Evolutionary conservation across 37 sponge, comb jelly and placozoan genomes (phyloP), one percentile per base, ranked within the genome.

Genomic region (Halichondria panicea): DNA sequence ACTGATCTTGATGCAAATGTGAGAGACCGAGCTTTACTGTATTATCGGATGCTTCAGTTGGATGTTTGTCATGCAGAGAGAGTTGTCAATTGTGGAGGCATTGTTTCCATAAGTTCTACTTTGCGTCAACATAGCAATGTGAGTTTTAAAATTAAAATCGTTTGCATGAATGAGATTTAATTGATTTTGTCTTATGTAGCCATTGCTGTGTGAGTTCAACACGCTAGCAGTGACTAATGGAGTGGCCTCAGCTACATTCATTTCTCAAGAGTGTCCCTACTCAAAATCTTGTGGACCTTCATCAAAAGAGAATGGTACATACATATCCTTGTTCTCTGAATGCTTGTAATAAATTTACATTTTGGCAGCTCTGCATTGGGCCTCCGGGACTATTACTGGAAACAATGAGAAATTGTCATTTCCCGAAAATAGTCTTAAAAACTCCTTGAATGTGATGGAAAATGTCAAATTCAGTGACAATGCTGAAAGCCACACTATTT

Each of bases 1-100:
- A 89, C 84, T 18, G 97, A 96, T 30, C 71, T 65, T 31, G 89
- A 93, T 57, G 88, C 90, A 87, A 88, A 94, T 63, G 92, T 96
- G 11, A 84, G 82, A 50, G 91, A 94, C 70, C 54, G 97, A 60
- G 97, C 71, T 13, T 60, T 96, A 77, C 76, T 96, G 38, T 96
- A 96, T 81, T 96, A 96, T 53, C 84, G 97, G 0, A 68, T 96
- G 48, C 85, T 96, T 39, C 90, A 90, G 61, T 59, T 53, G 30
- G 66, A 84, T 46, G 78, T 91, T 15, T 48, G 79, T 41, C 86
- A 87, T 56, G 92, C 92, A 21, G 69, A 81, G 71, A 73, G 75
- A 39, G 78, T 91, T 13, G 92, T 91, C 52, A 15, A 48, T 11
- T 48, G 52, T 18, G 52, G 11, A 48, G 13, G 11, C 52, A 48